Evolutionary conservation across 2,888 invertebrate species (phyloP).

Genomic region (Acheta domesticus): DNA sequence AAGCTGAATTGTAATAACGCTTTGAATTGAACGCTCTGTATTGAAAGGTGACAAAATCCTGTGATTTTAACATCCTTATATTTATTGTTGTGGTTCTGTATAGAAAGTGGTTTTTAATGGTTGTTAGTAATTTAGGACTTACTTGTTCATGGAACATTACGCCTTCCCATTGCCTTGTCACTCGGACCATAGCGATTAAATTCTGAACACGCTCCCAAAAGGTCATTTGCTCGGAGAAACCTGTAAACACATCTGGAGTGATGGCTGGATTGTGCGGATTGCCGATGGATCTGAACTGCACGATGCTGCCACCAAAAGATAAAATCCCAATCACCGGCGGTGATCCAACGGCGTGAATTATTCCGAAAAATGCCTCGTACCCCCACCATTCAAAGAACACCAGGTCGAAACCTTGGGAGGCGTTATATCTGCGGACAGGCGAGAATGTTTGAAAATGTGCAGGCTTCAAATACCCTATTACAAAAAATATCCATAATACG

Average conservation of each 20-base stretch:
- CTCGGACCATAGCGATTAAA: neutral
- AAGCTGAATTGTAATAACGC: too few relatives aligned
- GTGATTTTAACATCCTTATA: too few relatives aligned
- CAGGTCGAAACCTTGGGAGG: conserved; percentile 50
- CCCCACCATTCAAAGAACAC: conserved; percentile 55
- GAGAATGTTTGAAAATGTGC: too few relatives aligned
- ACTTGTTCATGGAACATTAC: neutral
- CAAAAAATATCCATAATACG: too few relatives aligned
- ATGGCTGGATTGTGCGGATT: conserved; percentile 45
- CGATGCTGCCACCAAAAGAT: conserved; percentile 42
- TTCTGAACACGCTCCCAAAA: conserved; percentile 41
- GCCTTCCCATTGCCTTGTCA: neutral
- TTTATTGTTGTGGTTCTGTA: too few relatives aligned
- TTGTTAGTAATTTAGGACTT: neutral
- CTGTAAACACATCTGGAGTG: conserved; percentile 42
- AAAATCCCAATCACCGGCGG: conserved; percentile 52
- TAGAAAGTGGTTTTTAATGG: too few relatives aligned
- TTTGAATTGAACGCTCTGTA: too few relatives aligned
- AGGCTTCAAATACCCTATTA: too few relatives aligned
- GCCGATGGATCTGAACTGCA: conserved; percentile 42
- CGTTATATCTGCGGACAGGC: too few relatives aligned
- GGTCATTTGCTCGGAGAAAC: conserved; percentile 39
- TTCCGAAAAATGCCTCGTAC: conserved; percentile 19
- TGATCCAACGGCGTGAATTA: conserved; percentile 36
- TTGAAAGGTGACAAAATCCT: too few relatives aligned